A percentile compares a stretch with the other conserved stretches of the same genome.
These are phyloP conservation scores for Oophaga pumilio DNA, from an alignment of 2,113 vertebrate species.

Conservation along the genomic window DNA sequence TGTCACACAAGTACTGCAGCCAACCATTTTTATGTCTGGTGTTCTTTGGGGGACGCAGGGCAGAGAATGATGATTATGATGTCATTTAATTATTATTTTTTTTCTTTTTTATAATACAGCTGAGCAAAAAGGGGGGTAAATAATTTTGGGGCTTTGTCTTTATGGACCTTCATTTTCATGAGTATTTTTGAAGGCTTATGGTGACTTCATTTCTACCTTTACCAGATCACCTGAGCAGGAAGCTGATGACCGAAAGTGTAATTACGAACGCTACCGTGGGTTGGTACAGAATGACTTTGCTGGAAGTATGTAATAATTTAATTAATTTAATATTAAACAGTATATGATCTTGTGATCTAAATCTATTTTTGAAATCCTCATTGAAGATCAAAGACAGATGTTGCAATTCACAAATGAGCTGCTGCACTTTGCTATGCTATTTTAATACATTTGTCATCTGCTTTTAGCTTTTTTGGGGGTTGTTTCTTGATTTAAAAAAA, in stretches of 20 bases:
- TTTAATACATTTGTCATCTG: too few species aligned
- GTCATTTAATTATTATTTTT: too few species aligned
- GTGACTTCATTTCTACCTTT: neutral
- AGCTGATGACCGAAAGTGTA: constrained; percentile 90
- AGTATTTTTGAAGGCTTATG: neutral
- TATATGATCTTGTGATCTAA: neutral
- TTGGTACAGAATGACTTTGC: constrained; percentile 98
- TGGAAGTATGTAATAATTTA: constrained; percentile 83
- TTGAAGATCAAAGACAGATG: neutral
- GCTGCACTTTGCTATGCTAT: too few species aligned
- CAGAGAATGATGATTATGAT: too few species aligned
- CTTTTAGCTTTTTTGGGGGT: too few species aligned
- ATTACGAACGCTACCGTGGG: constrained; percentile 94
- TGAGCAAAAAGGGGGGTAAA: neutral
- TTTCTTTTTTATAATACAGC: too few species aligned
- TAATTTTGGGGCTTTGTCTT: neutral
- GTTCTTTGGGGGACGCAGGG: too few species aligned
- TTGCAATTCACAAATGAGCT: too few species aligned
- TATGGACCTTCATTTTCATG: neutral
- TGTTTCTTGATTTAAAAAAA: too few species aligned
- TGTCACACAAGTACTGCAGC: too few species aligned
- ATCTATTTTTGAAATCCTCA: neutral
- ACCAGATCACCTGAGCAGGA: constrained; percentile 83
- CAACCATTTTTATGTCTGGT: too few species aligned
- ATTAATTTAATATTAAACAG: too few species aligned